A percentile compares a stretch with the other conserved stretches of the same genome.
Evolutionary conservation across 2,113 vertebrate genomes (phyloP).

Genomic region (Centropus bengalensis): DNA sequence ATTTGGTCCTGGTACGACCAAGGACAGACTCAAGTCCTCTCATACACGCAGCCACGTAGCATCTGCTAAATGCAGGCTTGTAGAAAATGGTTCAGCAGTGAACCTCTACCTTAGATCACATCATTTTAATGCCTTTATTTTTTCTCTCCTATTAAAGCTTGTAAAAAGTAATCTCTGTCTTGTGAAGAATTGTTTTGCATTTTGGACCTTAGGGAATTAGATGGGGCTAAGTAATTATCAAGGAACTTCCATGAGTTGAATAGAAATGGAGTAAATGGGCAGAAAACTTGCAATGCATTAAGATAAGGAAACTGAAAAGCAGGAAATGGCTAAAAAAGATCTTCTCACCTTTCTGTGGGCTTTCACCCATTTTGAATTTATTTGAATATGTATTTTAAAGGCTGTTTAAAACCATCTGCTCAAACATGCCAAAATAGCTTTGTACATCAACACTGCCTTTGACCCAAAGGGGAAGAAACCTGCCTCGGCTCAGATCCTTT

Average conservation of each 20-base stretch:
- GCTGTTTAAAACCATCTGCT: conserved; percentile 18
- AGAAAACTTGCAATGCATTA: conserved; percentile 34
- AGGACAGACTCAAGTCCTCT: background rate
- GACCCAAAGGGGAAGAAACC: conserved; percentile 19
- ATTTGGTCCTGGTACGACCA: background rate
- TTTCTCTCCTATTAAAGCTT: background rate
- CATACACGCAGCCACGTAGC: background rate
- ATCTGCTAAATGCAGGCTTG: conserved; percentile 12
- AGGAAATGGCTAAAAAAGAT: background rate
- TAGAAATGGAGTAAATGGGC: conserved; percentile 48
- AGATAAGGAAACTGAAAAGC: conserved; percentile 62
- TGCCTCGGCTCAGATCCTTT: background rate
- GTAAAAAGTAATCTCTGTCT: conserved; percentile 55
- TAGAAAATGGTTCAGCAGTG: background rate
- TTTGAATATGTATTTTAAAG: conserved; percentile 52
- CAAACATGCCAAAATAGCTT: conserved; percentile 32
- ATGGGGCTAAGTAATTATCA: conserved; percentile 65
- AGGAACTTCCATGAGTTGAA: conserved; percentile 47
- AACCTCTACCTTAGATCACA: conserved; percentile 28
- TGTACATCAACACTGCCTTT: conserved; percentile 48
- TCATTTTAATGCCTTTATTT: conserved; percentile 26
- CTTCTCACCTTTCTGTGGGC: conserved; percentile 33
- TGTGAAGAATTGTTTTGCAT: conserved; percentile 67
- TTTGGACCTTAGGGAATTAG: conserved; percentile 57
- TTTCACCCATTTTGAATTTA: conserved; percentile 53